Conservation (phyloP, 2,797 vertebrate species). For the Pelobates cultripes region DNA sequence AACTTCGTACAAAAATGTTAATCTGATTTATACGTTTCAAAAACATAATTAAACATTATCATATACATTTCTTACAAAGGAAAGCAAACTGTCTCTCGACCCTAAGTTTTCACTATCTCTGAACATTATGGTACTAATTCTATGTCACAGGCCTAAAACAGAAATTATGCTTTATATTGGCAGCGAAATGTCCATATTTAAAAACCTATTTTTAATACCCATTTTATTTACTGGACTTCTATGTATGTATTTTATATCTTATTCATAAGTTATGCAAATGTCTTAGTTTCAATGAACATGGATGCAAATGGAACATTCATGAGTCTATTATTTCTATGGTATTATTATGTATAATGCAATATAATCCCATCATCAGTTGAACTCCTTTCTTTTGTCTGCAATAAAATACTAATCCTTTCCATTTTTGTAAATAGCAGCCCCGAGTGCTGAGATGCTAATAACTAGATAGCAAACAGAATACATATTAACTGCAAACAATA, state of each 20-base stretch:
- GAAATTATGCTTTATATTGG: neutral
- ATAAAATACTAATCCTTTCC: conserved; percentile 44
- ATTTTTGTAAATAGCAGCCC: conserved; percentile 44
- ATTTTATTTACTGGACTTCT: neutral
- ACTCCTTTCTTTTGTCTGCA: conserved; percentile 31
- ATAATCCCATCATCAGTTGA: conserved; percentile 31
- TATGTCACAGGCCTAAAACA: too few species aligned
- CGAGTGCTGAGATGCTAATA: conserved; percentile 46
- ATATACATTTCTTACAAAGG: too few species aligned
- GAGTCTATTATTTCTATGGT: conserved; percentile 24
- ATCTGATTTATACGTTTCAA: too few species aligned
- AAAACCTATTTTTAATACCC: neutral
- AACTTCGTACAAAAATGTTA: too few species aligned
- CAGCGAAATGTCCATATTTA: neutral
- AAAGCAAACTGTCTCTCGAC: too few species aligned
- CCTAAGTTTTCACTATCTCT: too few species aligned
- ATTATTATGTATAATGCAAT: conserved; percentile 33
- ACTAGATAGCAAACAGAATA: conserved; percentile 38
- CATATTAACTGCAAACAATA: conserved; percentile 40
- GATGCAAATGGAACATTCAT: conserved; percentile 5
- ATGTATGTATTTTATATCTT: neutral
- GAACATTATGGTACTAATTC: too few species aligned
- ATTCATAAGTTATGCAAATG: conserved; percentile 5
- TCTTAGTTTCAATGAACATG: neutral
- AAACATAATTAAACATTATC: too few species aligned